These are phyloP conservation scores for Adoxophyes honmai DNA, from an alignment of 1,140 invertebrate genomes.

Conservation along the genomic window DNA sequence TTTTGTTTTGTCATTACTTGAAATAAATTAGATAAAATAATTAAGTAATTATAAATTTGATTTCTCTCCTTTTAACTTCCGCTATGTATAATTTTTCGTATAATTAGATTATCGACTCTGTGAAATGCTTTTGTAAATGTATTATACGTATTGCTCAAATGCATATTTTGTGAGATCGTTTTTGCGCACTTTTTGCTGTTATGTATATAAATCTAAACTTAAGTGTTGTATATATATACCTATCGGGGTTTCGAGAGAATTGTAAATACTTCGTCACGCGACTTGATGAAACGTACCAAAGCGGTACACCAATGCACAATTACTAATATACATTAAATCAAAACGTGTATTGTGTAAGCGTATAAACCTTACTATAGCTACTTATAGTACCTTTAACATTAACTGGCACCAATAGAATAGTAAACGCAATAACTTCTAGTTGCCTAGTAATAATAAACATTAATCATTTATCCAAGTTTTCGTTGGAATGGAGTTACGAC, in stretches of 20 bases:
- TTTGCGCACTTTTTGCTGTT: conserved; percentile 74
- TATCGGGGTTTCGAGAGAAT: conserved; percentile 44
- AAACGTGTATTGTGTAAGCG: conserved; percentile 32
- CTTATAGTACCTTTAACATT: conserved; percentile 19
- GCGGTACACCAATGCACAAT: conserved; percentile 69
- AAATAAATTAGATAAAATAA: neutral
- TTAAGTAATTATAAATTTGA: neutral
- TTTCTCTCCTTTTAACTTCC: neutral
- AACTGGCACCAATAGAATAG: conserved; percentile 55
- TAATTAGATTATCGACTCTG: conserved; percentile 8
- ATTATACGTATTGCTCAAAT: conserved; percentile 75
- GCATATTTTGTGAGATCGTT: conserved; percentile 74
- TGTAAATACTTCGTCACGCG: conserved; percentile 5
- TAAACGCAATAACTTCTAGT: conserved; percentile 31
- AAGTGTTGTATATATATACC: conserved; percentile 49
- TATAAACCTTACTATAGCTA: conserved; percentile 22
- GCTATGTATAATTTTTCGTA: conserved; percentile 6
- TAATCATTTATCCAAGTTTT: neutral
- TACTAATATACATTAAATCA: conserved; percentile 49
- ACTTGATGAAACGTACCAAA: conserved; percentile 62
- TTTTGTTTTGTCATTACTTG: neutral
- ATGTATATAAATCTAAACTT: conserved; percentile 57
- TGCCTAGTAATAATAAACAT: conserved; percentile 3
- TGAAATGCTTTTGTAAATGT: conserved; percentile 56
- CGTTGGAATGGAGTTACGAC: neutral